These are phyloP conservation scores for Ophion slaviceki DNA, from an alignment of 2,888 invertebrate genomes.

Conservation along the genomic window DNA sequence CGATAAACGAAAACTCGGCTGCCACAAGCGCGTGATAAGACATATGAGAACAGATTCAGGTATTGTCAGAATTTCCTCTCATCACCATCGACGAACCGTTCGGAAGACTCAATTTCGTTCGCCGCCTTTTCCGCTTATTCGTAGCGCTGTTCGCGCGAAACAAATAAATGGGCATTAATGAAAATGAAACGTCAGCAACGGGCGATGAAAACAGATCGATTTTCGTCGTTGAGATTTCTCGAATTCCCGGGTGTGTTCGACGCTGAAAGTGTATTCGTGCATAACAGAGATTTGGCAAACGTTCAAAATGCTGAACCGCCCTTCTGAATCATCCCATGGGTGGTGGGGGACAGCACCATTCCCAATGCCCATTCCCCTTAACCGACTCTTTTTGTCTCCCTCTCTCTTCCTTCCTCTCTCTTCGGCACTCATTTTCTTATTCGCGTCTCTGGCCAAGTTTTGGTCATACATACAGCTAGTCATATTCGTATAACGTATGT, in stretches of 20 bases:
- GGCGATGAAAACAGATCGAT: slow-evolving; percentile 29
- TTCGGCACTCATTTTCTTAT: slow-evolving; percentile 35
- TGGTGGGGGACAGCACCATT: slow-evolving; percentile 30
- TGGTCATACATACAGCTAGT: slow-evolving; percentile 40
- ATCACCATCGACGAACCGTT: neutral
- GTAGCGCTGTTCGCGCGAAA: neutral
- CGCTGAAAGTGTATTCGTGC: slow-evolving; percentile 81
- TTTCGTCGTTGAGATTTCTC: slow-evolving; percentile 51
- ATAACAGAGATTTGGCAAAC: slow-evolving; percentile 81
- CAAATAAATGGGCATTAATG: slow-evolving; percentile 19
- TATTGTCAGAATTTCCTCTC: neutral
- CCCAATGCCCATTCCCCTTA: slow-evolving; percentile 58
- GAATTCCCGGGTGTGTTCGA: slow-evolving; percentile 76
- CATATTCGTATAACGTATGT: neutral
- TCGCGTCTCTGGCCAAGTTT: slow-evolving; percentile 36
- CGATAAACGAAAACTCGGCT: too few relatives aligned
- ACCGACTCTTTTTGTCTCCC: slow-evolving; percentile 61
- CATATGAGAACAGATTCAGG: too few relatives aligned
- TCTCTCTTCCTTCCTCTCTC: neutral
- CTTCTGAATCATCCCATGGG: slow-evolving; percentile 48
- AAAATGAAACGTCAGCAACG: slow-evolving; percentile 6
- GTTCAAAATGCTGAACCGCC: slow-evolving; percentile 78
- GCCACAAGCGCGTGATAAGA: too few relatives aligned
- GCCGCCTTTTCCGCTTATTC: neutral
- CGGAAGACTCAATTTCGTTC: neutral